These are phyloP conservation scores for Galaxias olidus DNA, from an alignment of 2,797 vertebrate species.

Conservation along the genomic window DNA sequence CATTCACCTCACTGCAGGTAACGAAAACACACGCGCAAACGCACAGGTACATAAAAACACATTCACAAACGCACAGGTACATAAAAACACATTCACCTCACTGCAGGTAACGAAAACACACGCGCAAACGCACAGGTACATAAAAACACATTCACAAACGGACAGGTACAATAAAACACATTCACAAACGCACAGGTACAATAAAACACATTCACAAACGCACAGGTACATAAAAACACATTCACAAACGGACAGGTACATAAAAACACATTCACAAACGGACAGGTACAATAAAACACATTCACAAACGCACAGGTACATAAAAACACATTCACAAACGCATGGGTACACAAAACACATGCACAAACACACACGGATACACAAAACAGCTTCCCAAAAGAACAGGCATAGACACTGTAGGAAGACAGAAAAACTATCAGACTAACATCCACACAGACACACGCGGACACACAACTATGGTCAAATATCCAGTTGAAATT, in stretches of 20 bases:
- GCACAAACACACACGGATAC: background rate
- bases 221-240: background rate
- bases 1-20: constrained; percentile 15
- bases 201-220: background rate
- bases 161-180: constrained; percentile 1
- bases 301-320: constrained; percentile 1
- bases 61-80: background rate
- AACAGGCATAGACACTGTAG: too few relatives aligned
- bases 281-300: background rate
- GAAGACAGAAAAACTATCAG: too few relatives aligned
- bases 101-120: background rate
- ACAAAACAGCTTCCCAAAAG: background rate
- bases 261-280: background rate
- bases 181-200: constrained; percentile 7
- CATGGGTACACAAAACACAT: background rate
- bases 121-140: constrained; percentile 7
- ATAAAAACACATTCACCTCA: constrained; percentile 8
- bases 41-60: background rate
- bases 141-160: background rate
- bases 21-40: constrained; percentile 2
- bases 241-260: background rate
- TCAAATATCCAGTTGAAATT: background rate
- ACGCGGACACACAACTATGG: background rate
- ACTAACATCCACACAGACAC: background rate
- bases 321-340: background rate